Percentiles rank a stretch among this genome's conserved stretches.
phyloP scores from a whole-genome alignment of 2,113 vertebrate species.

The Paradisaea rubra region DNA sequence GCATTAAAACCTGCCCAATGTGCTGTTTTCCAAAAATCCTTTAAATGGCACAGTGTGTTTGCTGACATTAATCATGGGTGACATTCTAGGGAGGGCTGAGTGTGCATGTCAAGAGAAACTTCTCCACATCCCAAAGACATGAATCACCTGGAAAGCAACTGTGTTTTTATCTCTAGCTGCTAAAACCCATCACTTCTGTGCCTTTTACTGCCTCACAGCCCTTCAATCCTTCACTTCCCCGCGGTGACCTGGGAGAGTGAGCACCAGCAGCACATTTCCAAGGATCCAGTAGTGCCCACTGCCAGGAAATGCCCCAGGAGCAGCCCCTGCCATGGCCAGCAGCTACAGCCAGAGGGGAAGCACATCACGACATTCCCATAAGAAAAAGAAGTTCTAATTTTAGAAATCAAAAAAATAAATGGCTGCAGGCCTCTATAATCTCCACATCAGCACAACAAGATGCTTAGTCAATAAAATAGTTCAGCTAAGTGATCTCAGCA shows the following conservation, averaged over 20 bases:
- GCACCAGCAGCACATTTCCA: neutral
- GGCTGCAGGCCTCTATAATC: slow-evolving; percentile 54
- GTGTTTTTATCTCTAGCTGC: neutral
- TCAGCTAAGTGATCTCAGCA: slow-evolving; percentile 85
- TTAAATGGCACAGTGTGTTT: neutral
- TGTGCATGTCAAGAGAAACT: neutral
- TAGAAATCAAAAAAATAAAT: slow-evolving; percentile 44
- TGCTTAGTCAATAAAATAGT: slow-evolving; percentile 90
- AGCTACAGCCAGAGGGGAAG: neutral
- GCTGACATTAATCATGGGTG: slow-evolving; percentile 43
- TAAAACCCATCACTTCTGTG: neutral
- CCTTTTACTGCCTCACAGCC: neutral
- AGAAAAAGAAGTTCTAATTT: slow-evolving; percentile 25
- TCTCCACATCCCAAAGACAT: neutral
- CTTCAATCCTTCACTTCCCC: neutral
- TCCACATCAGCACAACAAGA: slow-evolving; percentile 82
- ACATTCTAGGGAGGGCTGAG: neutral
- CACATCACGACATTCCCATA: neutral
- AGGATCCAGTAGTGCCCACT: neutral
- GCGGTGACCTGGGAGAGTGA: neutral
- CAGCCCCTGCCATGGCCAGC: neutral
- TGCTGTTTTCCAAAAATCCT: neutral
- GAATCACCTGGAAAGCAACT: neutral
- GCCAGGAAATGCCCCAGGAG: neutral
- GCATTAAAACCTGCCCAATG: neutral